Base-by-base conservation (phyloP, 2,797 vertebrate species). In the Periophthalmus magnuspinnatus region DNA sequence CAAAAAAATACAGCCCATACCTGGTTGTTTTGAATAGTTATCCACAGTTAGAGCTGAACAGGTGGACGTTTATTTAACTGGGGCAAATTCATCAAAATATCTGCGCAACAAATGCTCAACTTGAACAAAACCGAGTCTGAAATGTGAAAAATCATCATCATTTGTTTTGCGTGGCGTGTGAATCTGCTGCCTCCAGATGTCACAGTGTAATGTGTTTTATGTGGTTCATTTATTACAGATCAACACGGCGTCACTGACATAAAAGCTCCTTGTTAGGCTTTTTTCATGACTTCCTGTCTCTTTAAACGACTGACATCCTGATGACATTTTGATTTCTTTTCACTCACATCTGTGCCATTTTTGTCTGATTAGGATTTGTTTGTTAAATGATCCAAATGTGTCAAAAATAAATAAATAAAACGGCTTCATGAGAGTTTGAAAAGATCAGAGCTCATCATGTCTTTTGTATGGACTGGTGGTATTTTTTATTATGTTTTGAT, bases 241-340 rank as follows among this genome's bases (percentile, higher is more conserved):
- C 54, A 55, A 24, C 54, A 55, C 58, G 56, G 56, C 14, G 16
- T 58, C 33, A 5, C 5, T 58, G 14, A 24, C 54, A 56, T 22
- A 56, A 56, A 56, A 56, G 1, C 32, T n/a, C 17, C 60, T 62
- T 47, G 38, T 64, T 64, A 17, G 6, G 41, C 9, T 21, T 47
- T 3, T 64, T 64, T 47, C 41, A 22, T 28, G 38, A 11, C 41
- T 36, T 50, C 69, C 83, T 68, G 50, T 79, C 76, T 72, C 68
- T 76, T 45, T 74, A 79, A 73, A 77, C 70, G 63, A 80, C 78
- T 80, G 76, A 72, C 75, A 70, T 76, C 76, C 70, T 75, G 72
- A 70, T 69, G 65, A 70, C 72, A 71, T 57, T 57, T 57, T 17
- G 55, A 57, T 57, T 32, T 17, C 9, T 22, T 56, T 24, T 24